Evolutionary conservation across 2,797 vertebrate genomes (phyloP), one percentile per base, ranked within the genome.

Genomic region (Anguilla pacifica): DNA sequence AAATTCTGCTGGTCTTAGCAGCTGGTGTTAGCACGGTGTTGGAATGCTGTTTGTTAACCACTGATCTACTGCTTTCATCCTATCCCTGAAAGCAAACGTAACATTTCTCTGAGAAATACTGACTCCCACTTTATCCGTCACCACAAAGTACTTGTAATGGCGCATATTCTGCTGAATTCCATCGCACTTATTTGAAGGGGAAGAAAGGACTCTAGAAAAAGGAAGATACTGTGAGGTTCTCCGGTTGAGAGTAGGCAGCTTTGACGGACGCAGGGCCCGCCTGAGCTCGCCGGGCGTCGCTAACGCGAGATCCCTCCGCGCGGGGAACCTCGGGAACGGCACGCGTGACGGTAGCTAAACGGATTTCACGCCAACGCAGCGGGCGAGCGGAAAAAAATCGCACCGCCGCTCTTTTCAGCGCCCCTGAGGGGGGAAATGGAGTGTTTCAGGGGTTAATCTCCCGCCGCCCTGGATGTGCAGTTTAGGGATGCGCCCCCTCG

Each of bases 351-450:
- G 39, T 17, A 84, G 84, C 91, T 72, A 90, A 92, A 85, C 89
- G 88, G 72, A 89, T 92, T 92, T 92, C 89, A 93, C 86, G 89
- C 92, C 79, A 91, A 89, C 89, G 85, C 88, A 59, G 67, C 53
- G 89, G 85, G 90, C 77, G 51, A 88, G 88, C 89, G 51, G 51
- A 43, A 70, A 86, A 87, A 70, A 10, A 9, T 81, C 11, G n/a
- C 89, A 46, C 57, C n/a, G 67, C 87, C 83, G 86, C 79, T 90
- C 35, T 79, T 90, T 86, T 88, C 70, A 84, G 87, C 85, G 74
- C 89, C 83, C 84, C 88, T 85, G 86, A 88, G 55, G 31, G 31
- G 55, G 85, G 89, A 87, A 92, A 93, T 92, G 89, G 90, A 90
- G 90, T 92, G 92, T 90, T 93, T 92, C 86, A 88, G 85, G 81